phyloP scores from a whole-genome alignment of 2,888 invertebrate species.

The Eupithecia vulgata region DNA sequence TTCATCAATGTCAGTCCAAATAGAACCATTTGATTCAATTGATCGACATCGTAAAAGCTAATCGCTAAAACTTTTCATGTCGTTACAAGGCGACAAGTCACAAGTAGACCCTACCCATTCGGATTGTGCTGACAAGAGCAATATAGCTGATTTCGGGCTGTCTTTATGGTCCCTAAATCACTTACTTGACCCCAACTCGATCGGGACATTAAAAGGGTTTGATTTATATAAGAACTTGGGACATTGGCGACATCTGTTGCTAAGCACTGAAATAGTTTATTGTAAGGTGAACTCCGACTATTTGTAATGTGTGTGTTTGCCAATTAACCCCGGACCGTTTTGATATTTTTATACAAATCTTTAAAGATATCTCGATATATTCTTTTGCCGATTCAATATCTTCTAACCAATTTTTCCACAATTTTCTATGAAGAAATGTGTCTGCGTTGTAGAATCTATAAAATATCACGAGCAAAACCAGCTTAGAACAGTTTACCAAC shows the following conservation, averaged over 20 bases:
- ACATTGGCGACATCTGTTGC: conserved; percentile 80
- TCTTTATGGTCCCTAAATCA: conserved; percentile 79
- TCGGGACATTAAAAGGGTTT: conserved; percentile 79
- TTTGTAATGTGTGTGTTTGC: conserved; percentile 49
- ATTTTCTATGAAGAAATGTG: not conserved
- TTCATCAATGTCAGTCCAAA: not conserved
- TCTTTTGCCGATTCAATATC: not conserved
- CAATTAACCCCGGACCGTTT: conserved; percentile 11
- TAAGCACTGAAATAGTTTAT: conserved; percentile 72
- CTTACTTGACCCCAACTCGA: conserved; percentile 78
- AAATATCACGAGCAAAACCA: not conserved
- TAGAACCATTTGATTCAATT: conserved; percentile 27
- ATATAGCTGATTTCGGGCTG: conserved; percentile 70
- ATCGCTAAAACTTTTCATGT: conserved; percentile 42
- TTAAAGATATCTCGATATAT: not conserved
- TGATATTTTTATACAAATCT: not conserved
- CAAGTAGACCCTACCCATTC: conserved; percentile 64
- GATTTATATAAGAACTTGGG: conserved; percentile 80
- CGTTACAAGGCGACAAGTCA: conserved; percentile 44
- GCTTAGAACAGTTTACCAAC: conserved; percentile 16
- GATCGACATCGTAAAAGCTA: conserved; percentile 34
- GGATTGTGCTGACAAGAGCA: conserved; percentile 73
- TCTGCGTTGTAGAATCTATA: not conserved
- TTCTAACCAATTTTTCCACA: not conserved
- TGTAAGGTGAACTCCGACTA: conserved; percentile 66